A percentile compares a stretch with the other conserved stretches of the same genome.
phyloP scores from a whole-genome alignment of 64 coral and sea anemone species.

The Trachythela sp. region DNA sequence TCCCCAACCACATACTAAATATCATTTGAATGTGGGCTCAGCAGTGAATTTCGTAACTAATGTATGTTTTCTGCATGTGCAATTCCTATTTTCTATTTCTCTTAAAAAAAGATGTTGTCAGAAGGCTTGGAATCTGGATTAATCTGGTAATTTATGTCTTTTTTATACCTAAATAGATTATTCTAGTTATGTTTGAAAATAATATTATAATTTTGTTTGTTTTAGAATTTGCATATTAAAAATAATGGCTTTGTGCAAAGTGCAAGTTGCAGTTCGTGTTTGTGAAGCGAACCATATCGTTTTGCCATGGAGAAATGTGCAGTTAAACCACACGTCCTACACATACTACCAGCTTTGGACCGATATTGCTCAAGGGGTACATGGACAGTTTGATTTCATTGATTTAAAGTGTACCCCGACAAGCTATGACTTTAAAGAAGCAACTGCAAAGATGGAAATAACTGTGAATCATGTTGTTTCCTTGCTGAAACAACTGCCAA shows the following conservation, averaged over 20 bases:
- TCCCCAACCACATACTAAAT: too few species aligned
- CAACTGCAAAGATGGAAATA: constrained; percentile 10
- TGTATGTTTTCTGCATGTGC: too few species aligned
- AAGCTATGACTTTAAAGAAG: not conserved
- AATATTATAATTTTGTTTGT: too few species aligned
- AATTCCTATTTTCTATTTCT: too few species aligned
- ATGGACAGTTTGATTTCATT: not conserved
- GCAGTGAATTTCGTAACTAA: too few species aligned
- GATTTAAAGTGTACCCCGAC: not conserved
- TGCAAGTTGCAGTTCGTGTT: constrained; percentile 14
- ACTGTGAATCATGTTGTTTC: not conserved
- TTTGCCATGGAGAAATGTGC: not conserved
- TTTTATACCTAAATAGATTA: too few species aligned
- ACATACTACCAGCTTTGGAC: not conserved
- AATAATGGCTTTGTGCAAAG: not conserved
- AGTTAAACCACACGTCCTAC: not conserved
- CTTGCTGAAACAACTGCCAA: not conserved
- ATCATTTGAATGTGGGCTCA: too few species aligned
- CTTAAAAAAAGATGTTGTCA: too few species aligned
- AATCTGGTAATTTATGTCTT: too few species aligned
- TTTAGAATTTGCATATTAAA: too few species aligned
- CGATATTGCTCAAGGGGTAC: not conserved
- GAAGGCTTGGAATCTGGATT: too few species aligned
- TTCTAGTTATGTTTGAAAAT: too few species aligned
- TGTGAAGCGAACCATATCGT: constrained; percentile 3